phyloP scores from a whole-genome alignment of 2,888 invertebrate genomes.

The Oegoconia quadripuncta region DNA sequence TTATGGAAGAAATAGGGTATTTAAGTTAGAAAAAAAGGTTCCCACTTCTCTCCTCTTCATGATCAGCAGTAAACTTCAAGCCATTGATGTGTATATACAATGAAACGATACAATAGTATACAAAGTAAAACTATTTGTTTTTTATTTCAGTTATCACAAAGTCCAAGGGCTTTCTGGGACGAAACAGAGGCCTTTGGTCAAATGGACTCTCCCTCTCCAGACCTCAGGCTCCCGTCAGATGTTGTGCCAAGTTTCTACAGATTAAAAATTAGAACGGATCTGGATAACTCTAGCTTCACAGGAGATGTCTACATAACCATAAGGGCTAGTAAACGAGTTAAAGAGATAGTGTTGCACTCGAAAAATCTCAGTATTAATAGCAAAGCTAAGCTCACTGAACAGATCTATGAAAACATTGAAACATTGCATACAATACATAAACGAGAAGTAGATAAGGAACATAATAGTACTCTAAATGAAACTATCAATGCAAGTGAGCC shows the following conservation, averaged over 20 bases:
- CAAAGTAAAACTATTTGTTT: neutral
- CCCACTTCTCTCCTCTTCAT: neutral
- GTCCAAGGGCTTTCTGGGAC: conserved; percentile 56
- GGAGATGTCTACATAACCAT: conserved; percentile 73
- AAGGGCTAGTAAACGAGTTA: conserved; percentile 49
- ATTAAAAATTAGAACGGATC: conserved; percentile 73
- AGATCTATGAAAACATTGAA: conserved; percentile 61
- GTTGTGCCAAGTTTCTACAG: conserved; percentile 79
- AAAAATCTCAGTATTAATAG: conserved; percentile 61
- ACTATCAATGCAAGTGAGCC: neutral
- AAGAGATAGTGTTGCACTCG: conserved; percentile 72
- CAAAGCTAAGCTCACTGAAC: conserved; percentile 63
- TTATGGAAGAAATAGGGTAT: too few relatives aligned
- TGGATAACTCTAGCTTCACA: conserved; percentile 60
- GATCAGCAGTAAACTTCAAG: too few relatives aligned
- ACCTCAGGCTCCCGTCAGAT: conserved; percentile 63
- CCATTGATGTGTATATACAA: too few relatives aligned
- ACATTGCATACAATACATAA: conserved; percentile 40
- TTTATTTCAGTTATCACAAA: conserved; percentile 48
- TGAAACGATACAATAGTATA: too few relatives aligned
- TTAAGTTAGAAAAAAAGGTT: neutral
- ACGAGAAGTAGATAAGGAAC: conserved; percentile 28
- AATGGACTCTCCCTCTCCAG: conserved; percentile 38
- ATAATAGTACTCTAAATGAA: neutral
- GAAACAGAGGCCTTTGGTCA: conserved; percentile 61